Base-by-base conservation (phyloP, 1,140 invertebrate genomes). In the Goniozus legneri region DNA sequence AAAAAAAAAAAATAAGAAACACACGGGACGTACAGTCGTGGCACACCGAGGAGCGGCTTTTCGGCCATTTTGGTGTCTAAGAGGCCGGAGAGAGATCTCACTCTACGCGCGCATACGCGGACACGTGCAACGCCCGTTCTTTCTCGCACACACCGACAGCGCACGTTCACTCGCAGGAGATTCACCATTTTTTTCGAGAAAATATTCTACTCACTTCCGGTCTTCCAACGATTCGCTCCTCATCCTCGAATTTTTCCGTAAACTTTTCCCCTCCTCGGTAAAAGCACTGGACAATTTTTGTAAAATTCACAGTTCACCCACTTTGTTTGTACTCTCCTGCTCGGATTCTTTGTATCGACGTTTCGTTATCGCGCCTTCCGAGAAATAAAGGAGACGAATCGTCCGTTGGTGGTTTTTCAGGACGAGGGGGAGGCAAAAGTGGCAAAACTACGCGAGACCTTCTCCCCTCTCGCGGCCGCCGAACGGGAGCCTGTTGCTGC, bases 21-120 rank as follows among this genome's bases (percentile, higher is more conserved):
- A 10, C 4, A 16, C 8, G 3, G 30, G 30, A 30, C 24, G 22
- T 8, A 16, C n/a, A 32, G 10, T 8, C n/a, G n/a, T 4, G 15
- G 16, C 13, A 30, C 24, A 42, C 39, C 14, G 21, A 39, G 32
- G 39, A 45, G 37, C 47, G 47, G 40, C 58, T 59, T 62, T 62
- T 62, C 60, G 58, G 59, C 60, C 60, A 63, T 63, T 63, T 63
- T 62, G 54, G 54, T 54, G 48, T 59, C 59, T 61, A 56, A 63
- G 56, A 62, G 54, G n/a, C n/a, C n/a, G n/a, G n/a, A n/a, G n/a
- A n/a, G n/a, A n/a, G n/a, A n/a, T n/a, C n/a, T n/a, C n/a, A n/a
- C n/a, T 44, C 58, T 47, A 48, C 31, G 47, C 42, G 38, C 44
- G 49, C 52, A 47, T 27, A 58, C 56, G 52, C 47, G 50, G 52